Evolutionary conservation across 2,888 invertebrate genomes (phyloP), one percentile per base, ranked within the genome.

Genomic region (Lepetodrilus schrolli): DNA sequence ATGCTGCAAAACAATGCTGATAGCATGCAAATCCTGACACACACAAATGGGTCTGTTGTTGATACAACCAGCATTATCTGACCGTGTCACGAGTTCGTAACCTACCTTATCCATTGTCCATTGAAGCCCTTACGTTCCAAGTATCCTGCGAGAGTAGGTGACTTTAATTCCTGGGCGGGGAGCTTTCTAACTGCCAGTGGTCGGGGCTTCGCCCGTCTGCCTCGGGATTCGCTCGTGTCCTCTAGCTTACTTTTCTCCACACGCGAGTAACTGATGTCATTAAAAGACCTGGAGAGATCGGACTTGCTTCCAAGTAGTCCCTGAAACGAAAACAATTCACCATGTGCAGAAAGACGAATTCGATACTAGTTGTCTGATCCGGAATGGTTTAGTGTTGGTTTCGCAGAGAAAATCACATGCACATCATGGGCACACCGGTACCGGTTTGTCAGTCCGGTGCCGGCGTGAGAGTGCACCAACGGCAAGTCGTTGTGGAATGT

Each of bases 91-190:
- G 43, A 43, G 17, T 43, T 1, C 43, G n/a, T 17, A 23, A 74
- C 75, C 50, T 77, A 83, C 84, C 78, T 80, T 3, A 81, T 79
- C 84, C 84, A 84, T 50, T 82, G 78, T 0, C 81, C 79, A 58
- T 77, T 83, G 36, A 82, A 73, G 34, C 79, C 76, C 21, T 78
- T 80, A 17, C 80, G 72, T 68, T 83, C 82, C 71, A 83, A 66
- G 50, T 81, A 83, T 10, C 84, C 83, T n/a, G 73, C 49, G 20
- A 74, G 58, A 5, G 69, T n/a, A 17, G 76, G 65, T 13, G 68
- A 75, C 30, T 75, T 77, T 4, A 83, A 68, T 7, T 81, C 82
- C 23, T 50, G 72, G 1, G 80, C 81, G 4, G 81, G 70, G 10
- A 83, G 65, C 65, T 81, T 80, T 77, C 80, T 81, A 10, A 84